Evolutionary conservation across 2,113 vertebrate genomes (phyloP).

Genomic region (Cyphomyrus plagiostoma): DNA sequence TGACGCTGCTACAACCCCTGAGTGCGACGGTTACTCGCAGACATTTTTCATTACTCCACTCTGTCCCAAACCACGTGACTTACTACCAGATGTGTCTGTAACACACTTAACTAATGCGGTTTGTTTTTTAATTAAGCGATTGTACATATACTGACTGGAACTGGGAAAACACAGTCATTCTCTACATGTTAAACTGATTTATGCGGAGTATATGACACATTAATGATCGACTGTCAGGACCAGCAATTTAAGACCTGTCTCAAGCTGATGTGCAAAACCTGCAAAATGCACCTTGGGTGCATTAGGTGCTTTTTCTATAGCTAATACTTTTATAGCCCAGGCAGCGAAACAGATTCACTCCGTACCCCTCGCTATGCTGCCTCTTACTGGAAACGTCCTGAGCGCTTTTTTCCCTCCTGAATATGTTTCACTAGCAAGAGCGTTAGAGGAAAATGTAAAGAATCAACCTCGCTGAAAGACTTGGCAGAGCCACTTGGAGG

Average conservation of each 20-base stretch:
- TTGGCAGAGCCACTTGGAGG: conserved; percentile 5
- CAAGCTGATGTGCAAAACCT: background rate
- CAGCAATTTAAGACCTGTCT: background rate
- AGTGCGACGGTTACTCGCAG: background rate
- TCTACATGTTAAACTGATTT: background rate
- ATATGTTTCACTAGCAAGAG: background rate
- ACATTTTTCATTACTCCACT: background rate
- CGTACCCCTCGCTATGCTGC: background rate
- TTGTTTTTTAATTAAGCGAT: background rate
- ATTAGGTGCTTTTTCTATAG: background rate
- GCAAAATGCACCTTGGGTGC: background rate
- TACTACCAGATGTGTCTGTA: background rate
- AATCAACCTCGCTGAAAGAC: background rate
- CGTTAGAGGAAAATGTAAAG: background rate
- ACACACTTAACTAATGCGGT: background rate
- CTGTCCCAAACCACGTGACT: background rate
- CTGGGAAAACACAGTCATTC: background rate
- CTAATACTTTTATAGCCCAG: background rate
- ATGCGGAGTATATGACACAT: background rate
- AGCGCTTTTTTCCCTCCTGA: background rate
- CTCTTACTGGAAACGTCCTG: background rate
- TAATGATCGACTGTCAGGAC: background rate
- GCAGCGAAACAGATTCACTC: background rate
- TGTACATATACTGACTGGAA: background rate
- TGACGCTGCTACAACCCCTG: background rate